Base-by-base conservation (phyloP, 2,888 invertebrate species). In the Andrena flavipes region DNA sequence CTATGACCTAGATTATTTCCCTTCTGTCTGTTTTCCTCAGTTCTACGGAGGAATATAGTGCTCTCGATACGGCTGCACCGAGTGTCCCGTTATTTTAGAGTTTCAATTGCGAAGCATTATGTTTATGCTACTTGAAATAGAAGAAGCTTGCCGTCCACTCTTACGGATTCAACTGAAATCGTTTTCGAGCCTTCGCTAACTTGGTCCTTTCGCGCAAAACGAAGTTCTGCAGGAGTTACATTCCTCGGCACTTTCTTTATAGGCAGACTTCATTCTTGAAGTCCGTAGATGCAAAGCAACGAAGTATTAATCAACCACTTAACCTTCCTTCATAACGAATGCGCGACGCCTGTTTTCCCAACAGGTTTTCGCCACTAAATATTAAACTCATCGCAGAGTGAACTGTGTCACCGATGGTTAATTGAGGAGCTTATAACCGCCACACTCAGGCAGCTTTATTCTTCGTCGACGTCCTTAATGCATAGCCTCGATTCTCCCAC, bases 61-160 rank as follows among this genome's bases (percentile, higher is more conserved):
- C 29, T 56, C 70, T 59, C 68, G 54, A 29, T 54, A 64, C 49
- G 72, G 63, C 78, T 84, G 79, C 79, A 76, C 81, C 82, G 64
- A 72, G 85, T 88, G 80, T 86, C 86, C 84, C 86, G 84, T 88
- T 87, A 77, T 84, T 75, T 71, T 71, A 76, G 78, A 76, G 73
- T 65, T 74, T 69, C 85, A 86, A 80, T 81, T 59, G 56, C 56
- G 60, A 23, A 20, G 4, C 5, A 20, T n/a, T 20, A 8, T n/a
- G 20, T 8, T 13, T 26, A 26, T 20, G 49, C 1, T 23, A 26
- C n/a, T 35, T 29, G 49, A 67, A 62, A 63, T 65, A 48, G 48
- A 26, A 35, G 48, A 7, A 23, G 8, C 42, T 23, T 8, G 29
- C 62, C 16, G 33, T n/a, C 13, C 20, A n/a, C 13, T 60, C 20